Conservation (phyloP, 2,113 vertebrate species). For the Morone saxatilis region DNA sequence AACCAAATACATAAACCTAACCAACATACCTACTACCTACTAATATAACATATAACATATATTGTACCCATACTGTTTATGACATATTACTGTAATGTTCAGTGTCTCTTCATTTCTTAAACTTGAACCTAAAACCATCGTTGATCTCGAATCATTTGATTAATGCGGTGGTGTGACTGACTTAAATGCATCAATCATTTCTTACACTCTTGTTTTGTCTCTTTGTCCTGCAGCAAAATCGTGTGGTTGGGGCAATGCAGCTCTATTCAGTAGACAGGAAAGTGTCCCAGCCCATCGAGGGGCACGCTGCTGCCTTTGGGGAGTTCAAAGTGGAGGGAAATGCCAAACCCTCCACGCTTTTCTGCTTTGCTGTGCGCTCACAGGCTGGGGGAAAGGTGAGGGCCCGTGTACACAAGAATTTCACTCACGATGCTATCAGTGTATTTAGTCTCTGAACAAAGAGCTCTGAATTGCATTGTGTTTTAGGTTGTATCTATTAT, state of each 20-base stretch:
- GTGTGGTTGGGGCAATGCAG: constrained; percentile 94
- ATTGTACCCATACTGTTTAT: too few relatives aligned
- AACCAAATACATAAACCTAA: too few relatives aligned
- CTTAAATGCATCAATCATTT: too few relatives aligned
- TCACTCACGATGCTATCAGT: constrained; percentile 5
- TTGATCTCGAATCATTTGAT: too few relatives aligned
- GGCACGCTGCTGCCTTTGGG: constrained; percentile 93
- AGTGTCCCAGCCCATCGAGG: constrained; percentile 94
- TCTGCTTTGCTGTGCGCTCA: constrained; percentile 93
- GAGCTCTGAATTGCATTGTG: too few relatives aligned
- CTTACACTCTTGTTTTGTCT: background rate
- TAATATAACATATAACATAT: too few relatives aligned
- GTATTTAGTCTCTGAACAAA: constrained; percentile 16
- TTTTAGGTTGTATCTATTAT: too few relatives aligned
- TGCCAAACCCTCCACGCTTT: constrained; percentile 89
- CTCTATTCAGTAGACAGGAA: constrained; percentile 94
- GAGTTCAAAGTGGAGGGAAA: constrained; percentile 94
- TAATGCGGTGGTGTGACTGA: too few relatives aligned
- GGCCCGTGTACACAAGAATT: background rate
- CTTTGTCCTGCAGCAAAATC: constrained; percentile 88
- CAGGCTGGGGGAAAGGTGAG: constrained; percentile 93
- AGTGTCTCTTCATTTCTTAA: too few relatives aligned
- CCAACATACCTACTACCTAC: too few relatives aligned
- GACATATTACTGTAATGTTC: too few relatives aligned
- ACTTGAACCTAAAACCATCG: too few relatives aligned